Evolutionary conservation across 2,797 vertebrate genomes (phyloP).

Genomic region (Thripadectes ignobilis): DNA sequence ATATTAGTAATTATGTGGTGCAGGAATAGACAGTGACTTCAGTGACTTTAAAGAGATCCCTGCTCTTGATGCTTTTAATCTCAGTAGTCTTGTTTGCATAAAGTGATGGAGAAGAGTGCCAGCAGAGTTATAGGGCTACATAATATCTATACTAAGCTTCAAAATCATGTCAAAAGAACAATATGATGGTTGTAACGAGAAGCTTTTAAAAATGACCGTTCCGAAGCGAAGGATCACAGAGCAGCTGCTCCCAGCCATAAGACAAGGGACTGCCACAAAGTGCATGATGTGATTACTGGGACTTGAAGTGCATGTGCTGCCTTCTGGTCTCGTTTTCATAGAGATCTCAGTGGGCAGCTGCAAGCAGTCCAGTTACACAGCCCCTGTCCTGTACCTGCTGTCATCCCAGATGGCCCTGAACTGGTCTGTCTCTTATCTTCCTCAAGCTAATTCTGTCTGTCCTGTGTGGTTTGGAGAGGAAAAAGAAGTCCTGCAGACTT

Average conservation of each 20-base stretch:
- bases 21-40: not conserved
- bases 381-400: not conserved
- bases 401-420: not conserved
- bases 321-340: fast-evolving
- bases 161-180: not conserved
- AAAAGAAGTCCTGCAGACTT: not conserved
- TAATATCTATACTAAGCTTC: not conserved
- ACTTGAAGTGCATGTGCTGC: not conserved
- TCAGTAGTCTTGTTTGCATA: not conserved
- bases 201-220: not conserved
- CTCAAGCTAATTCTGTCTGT: not conserved
- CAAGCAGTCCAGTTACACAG: not conserved
- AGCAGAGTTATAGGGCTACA: not conserved
- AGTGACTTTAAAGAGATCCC: not conserved
- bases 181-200: not conserved
- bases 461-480: not conserved
- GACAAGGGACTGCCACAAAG: not conserved
- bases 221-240: not conserved
- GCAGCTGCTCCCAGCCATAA: not conserved
- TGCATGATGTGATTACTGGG: not conserved
- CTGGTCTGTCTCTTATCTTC: not conserved
- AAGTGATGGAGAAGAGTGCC: not conserved
- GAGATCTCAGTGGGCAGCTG: not conserved
- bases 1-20: not conserved
- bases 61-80: not conserved